Percentiles rank a stretch among this genome's conserved stretches.
phyloP scores from a whole-genome alignment of 64 coral and sea anemone species.

The Montipora efflorescens region DNA sequence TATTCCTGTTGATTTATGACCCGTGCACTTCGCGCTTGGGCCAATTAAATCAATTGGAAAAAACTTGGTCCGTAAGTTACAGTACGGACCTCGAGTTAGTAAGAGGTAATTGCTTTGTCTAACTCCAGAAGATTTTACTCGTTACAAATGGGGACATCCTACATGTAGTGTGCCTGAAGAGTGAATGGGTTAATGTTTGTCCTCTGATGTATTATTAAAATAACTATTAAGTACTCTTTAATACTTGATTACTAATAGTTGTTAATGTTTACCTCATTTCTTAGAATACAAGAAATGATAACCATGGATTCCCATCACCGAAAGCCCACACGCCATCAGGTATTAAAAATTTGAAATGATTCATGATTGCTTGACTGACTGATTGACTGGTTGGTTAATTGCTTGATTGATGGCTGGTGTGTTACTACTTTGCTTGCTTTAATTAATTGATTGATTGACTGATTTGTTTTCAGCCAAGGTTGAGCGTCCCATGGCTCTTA shows the following conservation, averaged over 20 bases:
- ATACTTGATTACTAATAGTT: not conserved
- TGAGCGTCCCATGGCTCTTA: constrained; percentile 75
- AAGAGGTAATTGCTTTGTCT: no score
- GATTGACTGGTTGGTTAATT: not conserved
- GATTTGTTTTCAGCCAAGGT: constrained; percentile 34
- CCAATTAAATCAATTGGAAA: no score
- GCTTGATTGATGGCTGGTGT: not conserved
- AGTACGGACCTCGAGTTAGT: no score
- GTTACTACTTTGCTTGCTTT: not conserved
- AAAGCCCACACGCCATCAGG: constrained; percentile 40
- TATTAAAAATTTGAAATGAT: not conserved
- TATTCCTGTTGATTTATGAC: no score
- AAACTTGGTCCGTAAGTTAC: no score
- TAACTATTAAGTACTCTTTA: no score
- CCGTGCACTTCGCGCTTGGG: no score
- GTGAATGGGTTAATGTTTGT: no score
- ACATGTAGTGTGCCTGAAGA: no score
- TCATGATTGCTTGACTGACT: not conserved
- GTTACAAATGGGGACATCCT: no score
- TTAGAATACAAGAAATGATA: constrained; percentile 64
- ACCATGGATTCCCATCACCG: constrained; percentile 24
- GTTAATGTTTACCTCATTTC: not conserved
- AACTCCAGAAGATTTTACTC: no score
- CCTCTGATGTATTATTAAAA: no score
- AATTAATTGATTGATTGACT: not conserved